Conservation (phyloP, 2,888 invertebrate species). For the Meghimatium bilineatum region DNA sequence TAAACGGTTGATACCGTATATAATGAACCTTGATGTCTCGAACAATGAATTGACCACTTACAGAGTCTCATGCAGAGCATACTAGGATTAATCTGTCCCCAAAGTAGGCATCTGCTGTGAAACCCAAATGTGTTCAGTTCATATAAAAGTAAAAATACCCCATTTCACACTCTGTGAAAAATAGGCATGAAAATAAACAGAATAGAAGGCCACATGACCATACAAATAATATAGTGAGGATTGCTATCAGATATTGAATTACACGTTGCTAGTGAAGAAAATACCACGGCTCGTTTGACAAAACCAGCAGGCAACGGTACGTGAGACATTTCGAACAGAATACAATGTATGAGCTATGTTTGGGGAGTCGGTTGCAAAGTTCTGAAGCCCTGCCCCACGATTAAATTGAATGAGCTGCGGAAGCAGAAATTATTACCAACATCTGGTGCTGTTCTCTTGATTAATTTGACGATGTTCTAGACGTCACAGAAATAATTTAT, state of each 20-base stretch:
- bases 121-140: not conserved
- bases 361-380: not conserved
- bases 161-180: no score
- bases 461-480: not conserved
- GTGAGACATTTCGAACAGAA: not conserved
- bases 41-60: not conserved
- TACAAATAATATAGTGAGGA: not conserved
- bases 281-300: not conserved
- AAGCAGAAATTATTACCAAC: not conserved
- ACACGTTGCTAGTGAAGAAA: not conserved
- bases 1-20: no score
- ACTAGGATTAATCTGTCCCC: not conserved
- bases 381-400: not conserved
- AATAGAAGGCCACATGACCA: not conserved
- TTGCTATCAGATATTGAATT: not conserved
- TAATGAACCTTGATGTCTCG: not conserved
- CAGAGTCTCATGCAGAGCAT: not conserved
- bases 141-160: not conserved
- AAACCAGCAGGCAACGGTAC: not conserved
- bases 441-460: not conserved
- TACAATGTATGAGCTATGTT: not conserved
- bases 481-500: not conserved
- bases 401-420: not conserved
- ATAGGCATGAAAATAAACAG: not conserved
- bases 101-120: slow-evolving; percentile 14